Base-by-base conservation (phyloP, 2,888 invertebrate species). In the Muschampia plurimacula region DNA sequence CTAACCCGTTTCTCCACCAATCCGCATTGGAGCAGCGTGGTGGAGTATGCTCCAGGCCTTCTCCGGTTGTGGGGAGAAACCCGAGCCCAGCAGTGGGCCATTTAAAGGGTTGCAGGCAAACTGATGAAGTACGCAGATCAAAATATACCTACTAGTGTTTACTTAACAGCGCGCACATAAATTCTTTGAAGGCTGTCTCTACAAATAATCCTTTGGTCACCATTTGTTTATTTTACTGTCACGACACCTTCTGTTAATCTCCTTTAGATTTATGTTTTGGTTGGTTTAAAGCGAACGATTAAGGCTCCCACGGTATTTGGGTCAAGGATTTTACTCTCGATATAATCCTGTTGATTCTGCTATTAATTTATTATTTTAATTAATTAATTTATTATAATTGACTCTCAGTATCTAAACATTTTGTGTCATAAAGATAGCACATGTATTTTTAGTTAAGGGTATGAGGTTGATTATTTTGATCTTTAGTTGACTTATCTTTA, bases 201-300 rank as follows among this genome's bases (percentile, higher is more conserved):
- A 65, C 55, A 59, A 65, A 59, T 66, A 65, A 44, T 65, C 55
- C 57, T 70, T 57, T 22, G 65, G 39, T 66, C 15, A 71, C 66
- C 59, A 52, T 66, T 70, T 72, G 66, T 71, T 46, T 65, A 59
- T 49, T 15, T 46, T 49, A 52, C n/a, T 70, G 64, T 70, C 57
- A 71, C 59, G 10, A 49, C 59, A 59, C 64, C 64, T 60, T 60
- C 66, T 60, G 66, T 71, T 66, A 71, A 66, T 71, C 66, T 62
- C 60, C 32, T n/a, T 41, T 28, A 62, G 62, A 67, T 72, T 72
- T 72, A 67, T 72, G 72, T 62, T 67, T 52, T 66, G 44, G 46
- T 46, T n/a, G 67, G 72, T 67, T 72, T 60, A 72, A 52, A 67
- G n/a, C 66, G 71, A 66, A 72, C 67, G 66, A 72, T 72, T 62